Percentiles rank a stretch among this genome's conserved stretches.
phyloP scores from a whole-genome alignment of 2,797 vertebrate species.

The Myripristis murdjan region DNA sequence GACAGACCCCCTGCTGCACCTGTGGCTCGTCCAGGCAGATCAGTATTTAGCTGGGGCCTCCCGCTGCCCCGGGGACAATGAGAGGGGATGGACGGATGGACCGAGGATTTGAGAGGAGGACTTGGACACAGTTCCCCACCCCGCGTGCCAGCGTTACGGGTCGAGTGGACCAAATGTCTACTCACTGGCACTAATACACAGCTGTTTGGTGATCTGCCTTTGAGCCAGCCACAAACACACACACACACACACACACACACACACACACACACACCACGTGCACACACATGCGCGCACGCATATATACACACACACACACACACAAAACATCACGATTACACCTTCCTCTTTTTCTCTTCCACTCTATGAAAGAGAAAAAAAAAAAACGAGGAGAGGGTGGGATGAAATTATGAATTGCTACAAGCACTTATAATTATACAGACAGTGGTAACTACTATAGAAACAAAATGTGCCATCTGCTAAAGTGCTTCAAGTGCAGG shows the following conservation, averaged over 20 bases:
- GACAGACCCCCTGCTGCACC: constrained; percentile 79
- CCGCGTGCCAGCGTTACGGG: constrained; percentile 77
- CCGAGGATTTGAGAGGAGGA: constrained; percentile 73
- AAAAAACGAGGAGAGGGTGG: constrained; percentile 2
- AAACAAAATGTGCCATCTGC: constrained; percentile 4
- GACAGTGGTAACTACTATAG: background rate
- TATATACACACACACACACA: too few relatives aligned
- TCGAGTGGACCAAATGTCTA: constrained; percentile 80
- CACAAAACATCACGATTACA: constrained; percentile 48
- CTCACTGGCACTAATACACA: constrained; percentile 79
- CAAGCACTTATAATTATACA: constrained; percentile 27
- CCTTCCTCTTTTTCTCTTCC: constrained; percentile 34
- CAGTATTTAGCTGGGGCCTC: constrained; percentile 79
- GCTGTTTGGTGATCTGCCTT: constrained; percentile 81
- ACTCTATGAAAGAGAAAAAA: constrained; percentile 27
- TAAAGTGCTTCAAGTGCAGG: background rate
- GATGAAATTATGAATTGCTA: constrained; percentile 14
- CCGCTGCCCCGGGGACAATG: constrained; percentile 75
- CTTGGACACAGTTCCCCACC: constrained; percentile 70
- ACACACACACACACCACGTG: constrained; percentile 53
- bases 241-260: constrained; percentile 30
- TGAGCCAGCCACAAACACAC: constrained; percentile 66
- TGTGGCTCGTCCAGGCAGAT: constrained; percentile 81
- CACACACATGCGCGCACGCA: too few relatives aligned
- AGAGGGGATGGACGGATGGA: constrained; percentile 70